A percentile compares a stretch with the other conserved stretches of the same genome.
phyloP scores from a whole-genome alignment of 2,797 vertebrate species.

The Synanceia verrucosa region DNA sequence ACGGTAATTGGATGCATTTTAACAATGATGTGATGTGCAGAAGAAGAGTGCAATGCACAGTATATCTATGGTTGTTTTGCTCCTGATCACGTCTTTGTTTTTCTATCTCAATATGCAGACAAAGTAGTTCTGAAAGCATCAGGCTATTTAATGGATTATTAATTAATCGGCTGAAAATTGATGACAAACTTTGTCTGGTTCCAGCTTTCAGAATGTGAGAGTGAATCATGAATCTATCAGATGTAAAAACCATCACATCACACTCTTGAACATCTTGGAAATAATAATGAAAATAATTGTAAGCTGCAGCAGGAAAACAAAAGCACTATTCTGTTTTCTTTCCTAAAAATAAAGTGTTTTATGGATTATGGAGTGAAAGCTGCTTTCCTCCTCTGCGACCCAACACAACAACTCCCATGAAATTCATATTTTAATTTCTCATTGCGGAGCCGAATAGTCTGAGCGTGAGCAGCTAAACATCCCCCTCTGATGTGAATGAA shows the following conservation, averaged over 20 bases:
- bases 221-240: no score
- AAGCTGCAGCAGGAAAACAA: neutral
- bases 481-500: neutral
- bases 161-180: neutral
- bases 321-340: neutral
- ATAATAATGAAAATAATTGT: neutral
- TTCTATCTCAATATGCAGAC: neutral
- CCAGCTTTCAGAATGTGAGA: neutral
- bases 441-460: neutral
- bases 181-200: neutral
- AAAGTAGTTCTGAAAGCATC: neutral
- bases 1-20: neutral
- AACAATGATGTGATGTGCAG: neutral
- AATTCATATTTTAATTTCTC: neutral
- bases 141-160: neutral
- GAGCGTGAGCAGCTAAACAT: no score
- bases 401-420: neutral
- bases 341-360: neutral
- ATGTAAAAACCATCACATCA: neutral
- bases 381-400: neutral
- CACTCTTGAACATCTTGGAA: neutral
- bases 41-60: neutral
- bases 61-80: neutral
- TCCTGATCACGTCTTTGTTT: neutral
- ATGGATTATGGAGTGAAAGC: neutral